A percentile compares a stretch with the other conserved stretches of the same genome.
phyloP scores from a whole-genome alignment of 2,797 vertebrate species.

The Ataeniobius toweri region DNA sequence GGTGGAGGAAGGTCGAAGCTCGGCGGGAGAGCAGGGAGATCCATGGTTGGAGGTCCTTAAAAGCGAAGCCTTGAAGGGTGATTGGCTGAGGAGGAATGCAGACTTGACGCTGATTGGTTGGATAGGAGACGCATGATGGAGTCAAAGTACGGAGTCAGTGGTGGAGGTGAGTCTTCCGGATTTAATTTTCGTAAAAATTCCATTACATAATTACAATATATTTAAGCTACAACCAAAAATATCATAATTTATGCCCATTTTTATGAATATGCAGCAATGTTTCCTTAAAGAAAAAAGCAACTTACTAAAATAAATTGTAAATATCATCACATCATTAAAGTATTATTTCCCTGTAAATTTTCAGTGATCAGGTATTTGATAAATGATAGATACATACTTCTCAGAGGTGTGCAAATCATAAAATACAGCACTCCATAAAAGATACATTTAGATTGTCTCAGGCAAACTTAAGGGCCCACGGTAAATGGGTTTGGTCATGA shows the following conservation, averaged over 20 bases:
- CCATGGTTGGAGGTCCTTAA: too few relatives aligned
- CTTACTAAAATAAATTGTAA: background rate
- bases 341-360: background rate
- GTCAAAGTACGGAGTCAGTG: too few relatives aligned
- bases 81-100: too few relatives aligned
- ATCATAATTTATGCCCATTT: background rate
- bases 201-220: background rate
- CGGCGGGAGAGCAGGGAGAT: too few relatives aligned
- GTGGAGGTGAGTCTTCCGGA: too few relatives aligned
- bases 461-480: background rate
- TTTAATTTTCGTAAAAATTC: too few relatives aligned
- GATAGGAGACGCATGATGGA: too few relatives aligned
- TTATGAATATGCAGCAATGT: background rate
- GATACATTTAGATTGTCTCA: slow-evolving; percentile 8
- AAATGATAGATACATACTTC: background rate
- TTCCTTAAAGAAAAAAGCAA: background rate
- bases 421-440: background rate
- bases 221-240: slow-evolving; percentile 1
- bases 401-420: background rate
- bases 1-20: too few relatives aligned
- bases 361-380: background rate
- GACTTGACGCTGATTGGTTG: too few relatives aligned
- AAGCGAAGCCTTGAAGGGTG: too few relatives aligned
- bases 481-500: slow-evolving; percentile 1
- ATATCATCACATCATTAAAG: background rate